Conservation (phyloP, 2,888 invertebrate species). For the Troides aeacus region DNA sequence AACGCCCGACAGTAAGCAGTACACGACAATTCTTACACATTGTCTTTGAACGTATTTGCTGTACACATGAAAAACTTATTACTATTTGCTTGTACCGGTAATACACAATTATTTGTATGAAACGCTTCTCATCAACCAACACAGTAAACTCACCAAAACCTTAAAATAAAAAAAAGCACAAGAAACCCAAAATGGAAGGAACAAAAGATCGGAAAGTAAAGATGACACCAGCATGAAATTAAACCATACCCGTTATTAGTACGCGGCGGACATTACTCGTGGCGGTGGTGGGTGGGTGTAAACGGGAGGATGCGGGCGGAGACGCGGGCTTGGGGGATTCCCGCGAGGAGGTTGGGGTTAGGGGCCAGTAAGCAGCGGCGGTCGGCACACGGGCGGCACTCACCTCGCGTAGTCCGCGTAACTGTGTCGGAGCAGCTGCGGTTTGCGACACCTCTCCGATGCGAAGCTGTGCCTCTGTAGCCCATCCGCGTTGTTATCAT, state of each 20-base stretch:
- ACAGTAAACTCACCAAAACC: constrained; percentile 8
- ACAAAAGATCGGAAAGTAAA: constrained; percentile 24
- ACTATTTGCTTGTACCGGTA: no score
- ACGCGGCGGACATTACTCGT: constrained; percentile 38
- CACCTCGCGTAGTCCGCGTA: constrained; percentile 64
- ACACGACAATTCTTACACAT: no score
- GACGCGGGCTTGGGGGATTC: neutral
- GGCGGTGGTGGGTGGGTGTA: constrained; percentile 21
- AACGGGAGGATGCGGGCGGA: neutral
- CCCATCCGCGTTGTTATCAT: constrained; percentile 30
- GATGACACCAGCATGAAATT: constrained; percentile 29
- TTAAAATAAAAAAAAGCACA: constrained; percentile 19
- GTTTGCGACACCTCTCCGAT: constrained; percentile 34
- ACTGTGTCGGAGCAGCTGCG: constrained; percentile 55
- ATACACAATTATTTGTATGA: neutral
- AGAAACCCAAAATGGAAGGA: constrained; percentile 26
- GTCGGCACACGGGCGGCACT: constrained; percentile 33
- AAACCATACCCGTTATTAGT: constrained; percentile 34
- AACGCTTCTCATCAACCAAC: constrained; percentile 5
- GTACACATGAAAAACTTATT: no score
- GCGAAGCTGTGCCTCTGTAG: constrained; percentile 24
- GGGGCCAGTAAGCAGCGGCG: constrained; percentile 29
- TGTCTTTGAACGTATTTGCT: no score
- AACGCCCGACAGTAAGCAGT: no score
- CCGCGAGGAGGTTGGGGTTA: constrained; percentile 16